Percentiles rank a stretch among this genome's conserved stretches.
Conservation (phyloP, 1,140 invertebrate genomes). For the Samia ricini region DNA sequence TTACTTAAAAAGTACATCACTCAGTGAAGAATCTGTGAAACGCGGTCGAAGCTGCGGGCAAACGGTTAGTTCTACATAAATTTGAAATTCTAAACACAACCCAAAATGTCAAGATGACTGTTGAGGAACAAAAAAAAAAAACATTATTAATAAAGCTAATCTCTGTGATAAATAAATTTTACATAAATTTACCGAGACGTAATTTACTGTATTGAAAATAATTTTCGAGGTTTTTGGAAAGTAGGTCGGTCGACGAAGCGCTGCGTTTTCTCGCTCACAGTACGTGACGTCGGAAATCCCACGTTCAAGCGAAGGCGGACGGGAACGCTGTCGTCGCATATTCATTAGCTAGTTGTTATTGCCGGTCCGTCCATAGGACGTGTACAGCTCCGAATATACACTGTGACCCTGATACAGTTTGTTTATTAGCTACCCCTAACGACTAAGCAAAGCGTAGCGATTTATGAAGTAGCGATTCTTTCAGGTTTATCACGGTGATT, state of each 20-base stretch:
- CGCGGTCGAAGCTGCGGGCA: no score
- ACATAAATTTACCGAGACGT: background rate
- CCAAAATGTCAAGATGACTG: no score
- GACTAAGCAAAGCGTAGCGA: background rate
- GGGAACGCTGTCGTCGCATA: constrained; percentile 37
- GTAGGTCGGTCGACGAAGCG: background rate
- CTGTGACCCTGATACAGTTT: constrained; percentile 21
- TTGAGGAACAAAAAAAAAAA: background rate
- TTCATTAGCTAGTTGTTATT: constrained; percentile 55
- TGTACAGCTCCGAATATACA: constrained; percentile 36
- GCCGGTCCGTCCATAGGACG: constrained; percentile 22
- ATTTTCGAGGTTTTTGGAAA: background rate
- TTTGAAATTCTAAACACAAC: no score
- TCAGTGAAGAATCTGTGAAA: no score
- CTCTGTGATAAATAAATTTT: background rate
- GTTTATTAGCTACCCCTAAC: constrained; percentile 32
- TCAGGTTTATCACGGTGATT: no score
- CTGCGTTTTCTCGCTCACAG: background rate
- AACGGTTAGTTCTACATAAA: no score
- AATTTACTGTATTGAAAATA: background rate
- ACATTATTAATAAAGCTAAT: background rate
- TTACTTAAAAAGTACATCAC: no score
- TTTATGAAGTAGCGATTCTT: no score
- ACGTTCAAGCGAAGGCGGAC: constrained; percentile 6
- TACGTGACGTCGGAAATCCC: constrained; percentile 9